These are phyloP conservation scores for Venustaconcha ellipsiformis DNA, from an alignment of 1,140 invertebrate species.

Conservation along the genomic window DNA sequence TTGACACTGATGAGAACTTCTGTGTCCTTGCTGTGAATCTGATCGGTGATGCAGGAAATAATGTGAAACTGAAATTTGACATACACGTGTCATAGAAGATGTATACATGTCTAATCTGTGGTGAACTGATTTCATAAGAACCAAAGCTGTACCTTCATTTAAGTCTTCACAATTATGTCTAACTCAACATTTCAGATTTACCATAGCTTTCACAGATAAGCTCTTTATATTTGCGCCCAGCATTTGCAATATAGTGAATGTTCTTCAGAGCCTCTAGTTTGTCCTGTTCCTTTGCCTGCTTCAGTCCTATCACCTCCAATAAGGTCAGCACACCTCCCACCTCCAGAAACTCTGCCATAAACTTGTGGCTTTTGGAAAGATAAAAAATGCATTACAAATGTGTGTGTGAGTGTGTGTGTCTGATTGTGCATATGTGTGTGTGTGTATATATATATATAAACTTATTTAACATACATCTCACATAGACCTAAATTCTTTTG, in stretches of 20 bases:
- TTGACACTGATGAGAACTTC: too few species aligned
- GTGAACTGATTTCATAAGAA: too few species aligned
- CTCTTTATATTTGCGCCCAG: slow-evolving; percentile 69
- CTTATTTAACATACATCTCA: too few species aligned
- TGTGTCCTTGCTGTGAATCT: too few species aligned
- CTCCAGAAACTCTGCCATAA: slow-evolving; percentile 68
- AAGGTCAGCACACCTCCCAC: slow-evolving; percentile 67
- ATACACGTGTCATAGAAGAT: too few species aligned
- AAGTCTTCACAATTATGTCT: neutral
- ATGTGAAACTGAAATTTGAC: too few species aligned
- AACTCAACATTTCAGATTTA: slow-evolving; percentile 28
- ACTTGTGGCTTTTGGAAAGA: slow-evolving; percentile 62
- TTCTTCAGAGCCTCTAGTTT: slow-evolving; percentile 63
- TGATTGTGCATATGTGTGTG: too few species aligned
- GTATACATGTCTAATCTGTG: too few species aligned
- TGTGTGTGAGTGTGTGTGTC: too few species aligned
- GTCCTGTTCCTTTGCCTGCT: slow-evolving; percentile 66
- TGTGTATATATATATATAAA: too few species aligned
- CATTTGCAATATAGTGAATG: slow-evolving; percentile 64
- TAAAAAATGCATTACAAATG: neutral
- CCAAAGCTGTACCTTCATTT: neutral
- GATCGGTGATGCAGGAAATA: too few species aligned
- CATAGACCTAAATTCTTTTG: too few species aligned
- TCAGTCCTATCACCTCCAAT: slow-evolving; percentile 66
- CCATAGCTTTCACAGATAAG: slow-evolving; percentile 70